Evolutionary conservation across 92 coral and sea anemone genomes (phyloP).

Genomic region (Isaurus tuberculatus): DNA sequence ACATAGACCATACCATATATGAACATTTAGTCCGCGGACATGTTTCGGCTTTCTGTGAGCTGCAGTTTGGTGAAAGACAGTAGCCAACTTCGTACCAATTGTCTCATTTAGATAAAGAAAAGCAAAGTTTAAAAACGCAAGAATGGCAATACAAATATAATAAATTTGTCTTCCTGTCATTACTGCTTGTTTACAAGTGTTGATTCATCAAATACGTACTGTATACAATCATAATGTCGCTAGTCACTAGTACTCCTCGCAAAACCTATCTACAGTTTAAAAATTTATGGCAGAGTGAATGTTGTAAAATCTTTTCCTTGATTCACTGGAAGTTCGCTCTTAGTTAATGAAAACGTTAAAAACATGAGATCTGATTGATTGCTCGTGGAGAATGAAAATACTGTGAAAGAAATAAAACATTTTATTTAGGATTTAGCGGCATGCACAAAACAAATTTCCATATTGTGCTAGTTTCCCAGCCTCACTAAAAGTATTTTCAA

Average conservation of each 20-base stretch:
- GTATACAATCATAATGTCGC: background rate
- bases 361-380: no score
- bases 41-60: slow-evolving; percentile 17
- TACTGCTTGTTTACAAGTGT: background rate
- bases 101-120: slow-evolving; percentile 23
- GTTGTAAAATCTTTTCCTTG: no score
- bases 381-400: no score
- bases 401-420: no score
- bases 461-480: no score
- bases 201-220: background rate
- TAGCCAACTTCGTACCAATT: background rate
- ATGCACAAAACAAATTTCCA: no score
- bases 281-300: no score
- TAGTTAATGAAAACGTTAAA: no score
- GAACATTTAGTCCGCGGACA: slow-evolving; percentile 31
- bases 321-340: no score
- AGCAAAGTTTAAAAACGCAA: slow-evolving; percentile 11
- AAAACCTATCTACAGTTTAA: no score
- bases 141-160: slow-evolving; percentile 33
- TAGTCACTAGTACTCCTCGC: background rate
- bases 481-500: no score
- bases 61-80: background rate
- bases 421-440: no score
- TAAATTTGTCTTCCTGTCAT: slow-evolving; percentile 37
- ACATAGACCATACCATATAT: slow-evolving; percentile 29